These are phyloP conservation scores for Pseudomyrmex pallidus DNA, from an alignment of 1,140 invertebrate species.

Conservation along the genomic window DNA sequence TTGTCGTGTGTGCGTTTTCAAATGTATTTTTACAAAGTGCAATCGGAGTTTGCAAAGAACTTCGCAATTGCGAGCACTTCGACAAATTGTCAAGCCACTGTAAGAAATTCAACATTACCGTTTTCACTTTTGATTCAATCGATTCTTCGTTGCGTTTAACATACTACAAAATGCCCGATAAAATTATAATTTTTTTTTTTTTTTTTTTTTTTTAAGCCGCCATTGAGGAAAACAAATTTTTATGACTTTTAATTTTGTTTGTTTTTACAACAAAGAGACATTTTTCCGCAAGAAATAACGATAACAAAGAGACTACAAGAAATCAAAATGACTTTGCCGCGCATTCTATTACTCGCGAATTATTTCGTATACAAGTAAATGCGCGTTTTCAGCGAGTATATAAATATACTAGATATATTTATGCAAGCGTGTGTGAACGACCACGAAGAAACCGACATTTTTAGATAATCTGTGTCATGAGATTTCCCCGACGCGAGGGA, in stretches of 20 bases:
- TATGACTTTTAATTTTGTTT: no score
- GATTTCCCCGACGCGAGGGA: not conserved
- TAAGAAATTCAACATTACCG: not conserved
- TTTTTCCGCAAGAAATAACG: no score
- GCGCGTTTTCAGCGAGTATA: not conserved
- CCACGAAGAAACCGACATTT: slow-evolving; percentile 10
- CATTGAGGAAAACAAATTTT: no score
- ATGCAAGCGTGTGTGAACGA: not conserved
- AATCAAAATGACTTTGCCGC: no score
- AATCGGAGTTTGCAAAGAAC: not conserved
- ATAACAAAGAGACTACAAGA: no score
- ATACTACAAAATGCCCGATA: not conserved
- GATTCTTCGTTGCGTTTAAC: not conserved
- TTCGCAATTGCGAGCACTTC: not conserved
- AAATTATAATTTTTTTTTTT: no score
- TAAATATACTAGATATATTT: slow-evolving; percentile 12
- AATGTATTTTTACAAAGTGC: not conserved
- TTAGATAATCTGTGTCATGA: slow-evolving; percentile 22
- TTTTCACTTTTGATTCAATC: slow-evolving; percentile 2
- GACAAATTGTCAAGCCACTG: not conserved
- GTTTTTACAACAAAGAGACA: no score
- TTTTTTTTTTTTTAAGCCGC: no score
- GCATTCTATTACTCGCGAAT: not conserved
- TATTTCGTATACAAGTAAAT: not conserved
- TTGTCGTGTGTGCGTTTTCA: not conserved